phyloP scores from a whole-genome alignment of 2,797 vertebrate genomes.

The Rhynchotus rufescens region DNA sequence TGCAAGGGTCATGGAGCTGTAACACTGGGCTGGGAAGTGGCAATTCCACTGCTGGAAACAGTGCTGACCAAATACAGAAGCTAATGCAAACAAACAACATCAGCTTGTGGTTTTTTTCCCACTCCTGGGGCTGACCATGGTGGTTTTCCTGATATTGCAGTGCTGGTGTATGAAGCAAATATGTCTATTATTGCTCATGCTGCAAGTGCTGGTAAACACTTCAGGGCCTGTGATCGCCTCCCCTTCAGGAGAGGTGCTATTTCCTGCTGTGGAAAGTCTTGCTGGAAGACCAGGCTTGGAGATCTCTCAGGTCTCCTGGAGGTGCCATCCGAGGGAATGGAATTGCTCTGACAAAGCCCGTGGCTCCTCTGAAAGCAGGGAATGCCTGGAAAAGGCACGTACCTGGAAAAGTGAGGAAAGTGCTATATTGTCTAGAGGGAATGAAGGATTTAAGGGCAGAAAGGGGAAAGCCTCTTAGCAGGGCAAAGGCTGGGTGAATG shows the following conservation, averaged over 20 bases:
- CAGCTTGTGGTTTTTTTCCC: background rate
- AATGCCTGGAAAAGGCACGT: rapidly evolving
- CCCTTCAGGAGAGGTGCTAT: background rate
- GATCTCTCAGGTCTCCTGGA: background rate
- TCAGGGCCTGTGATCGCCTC: background rate
- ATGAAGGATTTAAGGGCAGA: background rate
- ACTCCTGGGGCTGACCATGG: background rate
- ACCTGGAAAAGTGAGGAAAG: background rate
- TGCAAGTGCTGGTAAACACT: background rate
- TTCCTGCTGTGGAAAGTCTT: background rate
- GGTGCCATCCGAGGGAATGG: background rate
- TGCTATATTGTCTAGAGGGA: background rate
- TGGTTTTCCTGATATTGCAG: background rate
- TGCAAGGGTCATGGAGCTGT: rapidly evolving
- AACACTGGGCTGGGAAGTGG: rapidly evolving
- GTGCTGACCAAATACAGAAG: rapidly evolving
- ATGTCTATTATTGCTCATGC: background rate
- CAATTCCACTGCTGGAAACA: background rate
- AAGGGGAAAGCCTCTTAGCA: background rate
- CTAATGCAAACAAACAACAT: background rate
- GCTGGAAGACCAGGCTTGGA: background rate
- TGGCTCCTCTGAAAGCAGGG: background rate
- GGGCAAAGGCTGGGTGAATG: background rate
- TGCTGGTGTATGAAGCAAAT: background rate
- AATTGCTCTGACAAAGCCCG: background rate